Base-by-base conservation (phyloP, 1,140 invertebrate genomes). In the Eurosta solidaginis region DNA sequence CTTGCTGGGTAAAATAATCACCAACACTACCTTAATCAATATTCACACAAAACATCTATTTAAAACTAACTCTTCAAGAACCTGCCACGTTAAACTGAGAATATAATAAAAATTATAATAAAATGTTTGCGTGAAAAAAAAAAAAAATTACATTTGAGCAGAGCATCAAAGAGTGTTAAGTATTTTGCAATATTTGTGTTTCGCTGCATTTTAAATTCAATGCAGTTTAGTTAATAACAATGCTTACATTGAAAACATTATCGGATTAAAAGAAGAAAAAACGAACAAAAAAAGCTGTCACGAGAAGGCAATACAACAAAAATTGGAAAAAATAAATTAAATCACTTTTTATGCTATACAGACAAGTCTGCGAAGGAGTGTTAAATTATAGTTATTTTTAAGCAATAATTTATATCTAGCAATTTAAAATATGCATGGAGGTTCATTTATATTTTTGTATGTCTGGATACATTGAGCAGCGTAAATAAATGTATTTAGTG, bases 201-300 rank as follows among this genome's bases (percentile, higher is more conserved):
- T 68, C 59, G 29, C 33, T 3, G 14, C 17, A 42, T 40, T 68
- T 68, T 7, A 12, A 12, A 6, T 68, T 20, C 59, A 68, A 40
- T 42, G 59, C 59, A 22, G 59, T 40, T 68, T 68, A 20, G 59
- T 40, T 68, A 68, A 40, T 68, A 68, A 68, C 59, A 68, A 68
- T 68, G 33, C 59, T 68, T 68, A 40, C 59, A 68, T 68, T 68
- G 59, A 40, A 40, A 68, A 68, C 40, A 40, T 68, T 68, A 68
- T 68, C 59, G 33, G 59, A 68, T 68, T n/a, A 54, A 40, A 14
- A 68, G 10, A 63, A 63, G 36, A n/a, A 52, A 40, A 33, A 40
- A 47, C 12, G 45, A 17, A 68, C 40, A 2, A 20, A 20, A 40
- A 68, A 20, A 7, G 17, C n/a, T 40, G 22, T 17, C 10, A 4